phyloP scores from a whole-genome alignment of 2,113 vertebrate species.

The Xenus cinereus region DNA sequence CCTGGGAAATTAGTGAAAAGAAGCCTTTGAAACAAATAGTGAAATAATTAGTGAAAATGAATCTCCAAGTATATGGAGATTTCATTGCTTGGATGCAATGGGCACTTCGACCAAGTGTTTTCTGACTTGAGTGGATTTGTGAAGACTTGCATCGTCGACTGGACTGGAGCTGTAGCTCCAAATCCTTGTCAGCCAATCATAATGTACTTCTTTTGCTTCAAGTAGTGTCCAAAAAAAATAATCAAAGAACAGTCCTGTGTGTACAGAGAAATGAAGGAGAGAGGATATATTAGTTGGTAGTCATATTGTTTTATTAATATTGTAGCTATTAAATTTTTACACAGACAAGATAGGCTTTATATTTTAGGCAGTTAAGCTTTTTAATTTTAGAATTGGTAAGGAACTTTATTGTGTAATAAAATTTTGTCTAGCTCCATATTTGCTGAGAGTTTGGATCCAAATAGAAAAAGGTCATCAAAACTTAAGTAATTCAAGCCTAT shows the following conservation, averaged over 20 bases:
- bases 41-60: neutral
- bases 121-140: neutral
- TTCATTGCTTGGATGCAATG: neutral
- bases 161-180: neutral
- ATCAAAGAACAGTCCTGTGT: neutral
- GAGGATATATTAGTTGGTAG: neutral
- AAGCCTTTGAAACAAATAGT: neutral
- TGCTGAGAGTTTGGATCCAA: slow-evolving; percentile 52
- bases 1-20: neutral
- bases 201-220: neutral
- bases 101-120: neutral
- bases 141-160: neutral
- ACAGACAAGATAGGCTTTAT: slow-evolving; percentile 41
- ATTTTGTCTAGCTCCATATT: slow-evolving; percentile 48
- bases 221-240: neutral
- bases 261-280: neutral
- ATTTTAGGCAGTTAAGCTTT: slow-evolving; percentile 49
- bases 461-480: slow-evolving; percentile 70
- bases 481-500: slow-evolving; percentile 66
- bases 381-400: slow-evolving; percentile 62
- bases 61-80: neutral
- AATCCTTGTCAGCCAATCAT: neutral
- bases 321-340: slow-evolving; percentile 48
- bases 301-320: slow-evolving; percentile 47
- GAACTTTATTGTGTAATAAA: slow-evolving; percentile 65